Evolutionary conservation across 2,797 vertebrate genomes (phyloP).

Genomic region (Sebastes goodei): DNA sequence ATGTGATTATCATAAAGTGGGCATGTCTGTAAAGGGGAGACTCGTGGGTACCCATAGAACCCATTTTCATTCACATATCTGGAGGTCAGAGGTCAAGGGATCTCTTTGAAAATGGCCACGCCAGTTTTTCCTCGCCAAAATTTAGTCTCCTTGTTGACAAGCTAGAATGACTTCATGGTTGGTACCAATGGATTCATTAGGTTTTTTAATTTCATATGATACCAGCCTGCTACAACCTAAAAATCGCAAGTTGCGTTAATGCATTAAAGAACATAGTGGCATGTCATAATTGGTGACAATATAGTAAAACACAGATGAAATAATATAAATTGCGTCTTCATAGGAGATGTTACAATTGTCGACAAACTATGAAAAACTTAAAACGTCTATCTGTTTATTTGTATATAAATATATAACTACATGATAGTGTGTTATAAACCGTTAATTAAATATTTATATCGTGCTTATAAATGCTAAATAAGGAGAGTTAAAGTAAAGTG

Average conservation of each 20-base stretch:
- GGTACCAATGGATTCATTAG: no score
- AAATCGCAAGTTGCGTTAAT: no score
- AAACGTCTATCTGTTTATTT: background rate
- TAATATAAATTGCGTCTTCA: background rate
- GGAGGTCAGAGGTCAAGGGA: no score
- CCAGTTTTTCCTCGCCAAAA: no score
- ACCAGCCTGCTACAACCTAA: no score
- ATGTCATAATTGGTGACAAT: background rate
- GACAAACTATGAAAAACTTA: background rate
- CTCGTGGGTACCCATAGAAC: no score
- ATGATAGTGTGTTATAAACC: background rate
- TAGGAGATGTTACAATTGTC: background rate
- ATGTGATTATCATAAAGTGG: no score
- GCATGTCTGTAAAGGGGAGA: no score
- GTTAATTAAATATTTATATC: background rate
- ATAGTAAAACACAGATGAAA: background rate
- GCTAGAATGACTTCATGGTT: no score
- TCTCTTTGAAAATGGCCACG: accelerated
- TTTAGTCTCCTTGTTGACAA: no score
- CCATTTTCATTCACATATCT: no score
- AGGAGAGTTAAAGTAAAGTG: background rate
- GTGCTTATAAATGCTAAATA: background rate
- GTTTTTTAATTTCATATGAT: accelerated
- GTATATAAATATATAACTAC: background rate
- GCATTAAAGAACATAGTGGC: no score